Evolutionary conservation across 2,113 vertebrate species (phyloP), one percentile per base, ranked within the genome.

Genomic region (Cygnus buccinator): DNA sequence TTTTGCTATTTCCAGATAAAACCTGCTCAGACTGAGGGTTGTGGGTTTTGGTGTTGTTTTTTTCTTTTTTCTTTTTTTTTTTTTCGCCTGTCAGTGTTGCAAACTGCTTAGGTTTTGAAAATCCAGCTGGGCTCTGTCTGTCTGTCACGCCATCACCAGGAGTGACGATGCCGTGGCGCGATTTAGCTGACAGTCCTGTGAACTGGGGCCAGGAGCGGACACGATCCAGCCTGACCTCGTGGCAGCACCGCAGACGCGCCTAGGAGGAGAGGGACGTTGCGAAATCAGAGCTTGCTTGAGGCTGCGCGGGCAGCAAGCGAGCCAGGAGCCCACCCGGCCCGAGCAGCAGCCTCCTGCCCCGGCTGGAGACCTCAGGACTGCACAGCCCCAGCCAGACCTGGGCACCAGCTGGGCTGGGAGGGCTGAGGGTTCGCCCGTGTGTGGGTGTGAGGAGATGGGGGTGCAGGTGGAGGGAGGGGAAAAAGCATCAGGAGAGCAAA

Each of bases 101-200:
- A 70, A 62, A 96, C 66, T 92, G 95, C 92, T 92, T 92, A 84
- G 73, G 76, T 91, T 94, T 94, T 76, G 92, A 87, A 94, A 95
- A 90, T 82, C 58, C 90, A 93, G 77, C 92, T 93, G 92, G 88
- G 55, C 76, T 94, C 81, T 50, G 88, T 95, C 90, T 76, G 80
- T 81, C 80, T 94, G 88, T 95, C 89, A 91, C 84, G 62, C 71
- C 76, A 12, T 91, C 89, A 29, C 89, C 0, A 3, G 86, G 68
- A 91, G 59, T 79, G 73, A 82, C 0, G 13, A 58, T 82, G 89
- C 84, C 1, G 12, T 41, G 58, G 84, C 87, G 74, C 57, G 37
- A 10, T 95, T 76, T 62, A 92, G 83, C 89, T 94, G 95, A 89
- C 84, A 87, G 86, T 70, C 66, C 58, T 35, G 50, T 73, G 92